Base-by-base conservation (phyloP, 2,797 vertebrate species). In the Pagetopsis macropterus region DNA sequence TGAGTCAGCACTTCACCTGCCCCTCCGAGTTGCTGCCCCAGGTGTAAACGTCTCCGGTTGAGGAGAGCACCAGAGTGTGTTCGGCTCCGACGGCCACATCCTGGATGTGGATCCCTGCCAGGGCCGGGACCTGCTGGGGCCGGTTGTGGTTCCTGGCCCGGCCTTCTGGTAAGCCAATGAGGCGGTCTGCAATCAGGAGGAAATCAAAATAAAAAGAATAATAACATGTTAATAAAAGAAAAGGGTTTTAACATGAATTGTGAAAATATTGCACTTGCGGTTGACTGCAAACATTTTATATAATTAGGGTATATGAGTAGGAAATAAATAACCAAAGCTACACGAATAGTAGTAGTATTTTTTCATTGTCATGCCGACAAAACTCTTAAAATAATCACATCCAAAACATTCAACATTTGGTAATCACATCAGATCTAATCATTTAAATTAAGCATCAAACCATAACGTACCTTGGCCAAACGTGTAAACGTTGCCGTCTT, bases 11-110 rank as follows among this genome's bases (percentile, higher is more conserved):
- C 63, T 40, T 87, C 71, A 95, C 95, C 94, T 96, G 95, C 44
- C 95, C 95, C 86, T 96, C 95, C 0, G 94, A 95, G 91, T 96
- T 96, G 84, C 94, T 95, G 62, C 95, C 95, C 95, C 95, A 96
- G 70, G 94, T 92, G 57, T 94, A 95, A 37, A 96, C 92, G 2
- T 95, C 95, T 63, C 94, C 94, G 0, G 90, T 93, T 82, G 93
- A 91, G 11, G 94, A 92, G 1, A 96, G 91, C 3, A 91, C 94
- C 75, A 96, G 85, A 1, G 94, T 88, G 84, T 95, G 95, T 55
- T 95, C 95, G 0, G 95, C 94, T n/a, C 95, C 95, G 0, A 95
- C 93, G 2, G 92, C 91, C 0, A 95, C 74, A 16, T 95, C 94
- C 87, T 94, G 91, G 54, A 96, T 85, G 61, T 94, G 93, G 70